Conservation (phyloP, 2,113 vertebrate genomes). For the Pseudopipra pipra region DNA sequence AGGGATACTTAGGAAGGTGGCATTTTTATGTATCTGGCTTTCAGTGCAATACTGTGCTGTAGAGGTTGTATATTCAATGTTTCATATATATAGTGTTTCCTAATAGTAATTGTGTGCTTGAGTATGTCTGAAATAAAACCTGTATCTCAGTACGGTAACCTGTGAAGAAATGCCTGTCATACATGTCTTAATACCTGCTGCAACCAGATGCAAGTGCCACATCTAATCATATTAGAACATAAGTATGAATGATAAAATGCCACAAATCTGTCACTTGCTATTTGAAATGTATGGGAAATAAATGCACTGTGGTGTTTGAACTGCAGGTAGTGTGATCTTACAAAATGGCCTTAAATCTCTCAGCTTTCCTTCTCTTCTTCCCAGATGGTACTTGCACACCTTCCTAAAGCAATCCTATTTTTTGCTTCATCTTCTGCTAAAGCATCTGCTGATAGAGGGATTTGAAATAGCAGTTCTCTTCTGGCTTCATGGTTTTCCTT, state of each 20-base stretch:
- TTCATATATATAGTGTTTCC: neutral
- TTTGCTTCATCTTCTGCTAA: slow-evolving; percentile 6
- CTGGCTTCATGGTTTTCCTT: neutral
- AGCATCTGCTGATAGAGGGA: neutral
- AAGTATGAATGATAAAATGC: neutral
- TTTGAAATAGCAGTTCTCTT: slow-evolving; percentile 4
- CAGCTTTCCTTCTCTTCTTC: neutral
- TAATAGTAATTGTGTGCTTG: neutral
- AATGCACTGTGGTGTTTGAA: neutral
- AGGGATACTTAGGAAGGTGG: neutral
- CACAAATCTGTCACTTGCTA: neutral
- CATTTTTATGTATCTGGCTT: neutral
- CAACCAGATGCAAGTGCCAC: neutral
- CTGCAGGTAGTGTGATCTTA: neutral
- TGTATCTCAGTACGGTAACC: neutral
- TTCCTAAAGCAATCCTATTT: slow-evolving; percentile 33
- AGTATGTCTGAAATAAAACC: neutral
- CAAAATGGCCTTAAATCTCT: neutral
- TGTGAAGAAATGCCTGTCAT: neutral
- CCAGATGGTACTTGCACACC: neutral
- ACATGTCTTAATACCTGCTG: neutral
- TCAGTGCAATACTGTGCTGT: neutral
- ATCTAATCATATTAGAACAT: neutral
- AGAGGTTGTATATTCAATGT: neutral
- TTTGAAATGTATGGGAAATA: slow-evolving; percentile 1